These are phyloP conservation scores for Nyctibius grandis DNA, from an alignment of 2,797 vertebrate genomes.

Conservation along the genomic window DNA sequence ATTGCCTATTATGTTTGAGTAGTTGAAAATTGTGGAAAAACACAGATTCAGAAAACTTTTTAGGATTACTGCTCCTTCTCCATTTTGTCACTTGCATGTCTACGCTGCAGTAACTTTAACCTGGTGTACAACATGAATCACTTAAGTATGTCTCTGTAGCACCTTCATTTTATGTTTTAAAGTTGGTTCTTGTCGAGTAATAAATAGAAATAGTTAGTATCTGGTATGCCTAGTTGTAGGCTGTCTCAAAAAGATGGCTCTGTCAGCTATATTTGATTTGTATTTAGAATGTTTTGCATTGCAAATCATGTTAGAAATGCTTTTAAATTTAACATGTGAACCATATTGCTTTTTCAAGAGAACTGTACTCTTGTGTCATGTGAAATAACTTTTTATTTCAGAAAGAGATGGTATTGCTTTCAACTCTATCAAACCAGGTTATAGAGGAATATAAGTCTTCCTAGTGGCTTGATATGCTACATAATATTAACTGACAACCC, in stretches of 20 bases:
- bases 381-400: constrained; percentile 27
- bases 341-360: constrained; percentile 28
- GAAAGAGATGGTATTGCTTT: constrained; percentile 9
- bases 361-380: background rate
- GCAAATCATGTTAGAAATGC: constrained; percentile 31
- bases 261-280: constrained; percentile 39
- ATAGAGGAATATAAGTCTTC: constrained; percentile 5
- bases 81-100: background rate
- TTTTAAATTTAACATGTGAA: constrained; percentile 27
- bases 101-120: background rate
- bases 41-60: background rate
- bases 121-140: background rate
- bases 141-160: background rate
- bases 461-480: background rate
- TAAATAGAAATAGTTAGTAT: constrained; percentile 32
- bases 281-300: constrained; percentile 42
- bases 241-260: constrained; percentile 25
- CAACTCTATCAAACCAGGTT: constrained; percentile 13
- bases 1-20: background rate
- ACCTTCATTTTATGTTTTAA: background rate
- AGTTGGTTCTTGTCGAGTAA: background rate
- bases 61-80: background rate
- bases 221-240: background rate
- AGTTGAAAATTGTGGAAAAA: background rate
- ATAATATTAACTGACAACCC: background rate